Evolutionary conservation across 2,797 vertebrate genomes (phyloP).

Genomic region (Sebastolobus altivelis): DNA sequence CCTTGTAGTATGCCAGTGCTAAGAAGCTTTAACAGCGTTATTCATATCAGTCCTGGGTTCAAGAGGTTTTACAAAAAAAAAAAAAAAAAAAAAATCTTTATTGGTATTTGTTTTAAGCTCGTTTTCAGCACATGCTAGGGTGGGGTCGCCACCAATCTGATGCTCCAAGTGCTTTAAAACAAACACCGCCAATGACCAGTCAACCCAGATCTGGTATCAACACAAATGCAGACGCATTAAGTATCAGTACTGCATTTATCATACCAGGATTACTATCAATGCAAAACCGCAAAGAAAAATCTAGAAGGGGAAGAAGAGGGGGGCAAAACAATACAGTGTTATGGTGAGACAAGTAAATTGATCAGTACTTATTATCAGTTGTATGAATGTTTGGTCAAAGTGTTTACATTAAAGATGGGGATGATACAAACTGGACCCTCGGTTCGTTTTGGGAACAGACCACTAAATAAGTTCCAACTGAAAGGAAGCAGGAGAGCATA

Average conservation of each 20-base stretch:
- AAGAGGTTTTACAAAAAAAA: not conserved
- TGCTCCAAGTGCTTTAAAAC: constrained; percentile 29
- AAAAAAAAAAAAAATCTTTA: not conserved
- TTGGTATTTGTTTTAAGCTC: constrained; percentile 32
- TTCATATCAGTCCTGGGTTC: constrained; percentile 48
- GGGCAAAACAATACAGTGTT: constrained; percentile 35
- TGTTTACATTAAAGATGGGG: constrained; percentile 81
- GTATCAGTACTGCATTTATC: constrained; percentile 42
- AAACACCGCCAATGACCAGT: constrained; percentile 22
- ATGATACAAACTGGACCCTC: constrained; percentile 80
- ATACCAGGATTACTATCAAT: constrained; percentile 41
- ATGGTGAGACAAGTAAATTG: constrained; percentile 16
- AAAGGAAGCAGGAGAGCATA: constrained; percentile 66
- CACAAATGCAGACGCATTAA: constrained; percentile 8
- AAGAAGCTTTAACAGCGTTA: constrained; percentile 66
- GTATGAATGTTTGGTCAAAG: not conserved
- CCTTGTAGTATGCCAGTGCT: constrained; percentile 42
- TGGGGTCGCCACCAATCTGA: not conserved
- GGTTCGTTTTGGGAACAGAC: constrained; percentile 74
- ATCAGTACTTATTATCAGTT: constrained; percentile 44
- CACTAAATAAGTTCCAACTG: constrained; percentile 82
- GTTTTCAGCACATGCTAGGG: not conserved
- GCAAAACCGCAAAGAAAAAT: constrained; percentile 39
- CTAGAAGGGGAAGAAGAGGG: not conserved
- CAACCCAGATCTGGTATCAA: constrained; percentile 55